These are phyloP conservation scores for Temnothorax longispinosus DNA, from an alignment of 1,140 invertebrate species.

Conservation along the genomic window DNA sequence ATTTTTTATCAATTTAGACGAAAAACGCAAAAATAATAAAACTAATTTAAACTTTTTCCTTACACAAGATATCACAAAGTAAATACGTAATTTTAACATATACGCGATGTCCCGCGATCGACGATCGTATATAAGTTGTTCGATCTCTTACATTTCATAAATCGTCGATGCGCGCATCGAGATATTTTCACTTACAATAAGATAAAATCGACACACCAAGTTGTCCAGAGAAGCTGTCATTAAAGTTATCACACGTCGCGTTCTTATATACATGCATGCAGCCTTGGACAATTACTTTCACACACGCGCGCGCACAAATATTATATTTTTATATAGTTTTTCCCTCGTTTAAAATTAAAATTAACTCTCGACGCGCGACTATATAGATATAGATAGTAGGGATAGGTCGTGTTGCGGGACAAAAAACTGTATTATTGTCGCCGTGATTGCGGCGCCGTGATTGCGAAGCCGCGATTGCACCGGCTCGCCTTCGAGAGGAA, in stretches of 20 bases:
- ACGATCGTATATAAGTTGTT: not conserved
- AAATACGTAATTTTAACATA: not conserved
- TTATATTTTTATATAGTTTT: not conserved
- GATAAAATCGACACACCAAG: not conserved
- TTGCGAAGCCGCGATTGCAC: conserved; percentile 8
- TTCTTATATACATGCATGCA: not conserved
- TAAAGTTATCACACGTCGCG: not conserved
- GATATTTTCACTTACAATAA: not conserved
- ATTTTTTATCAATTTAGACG: not conserved
- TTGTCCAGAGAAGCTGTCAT: not conserved
- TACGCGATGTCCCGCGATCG: not conserved
- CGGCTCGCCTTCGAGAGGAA: conserved; percentile 19
- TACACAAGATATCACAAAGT: not conserved
- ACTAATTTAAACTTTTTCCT: not conserved
- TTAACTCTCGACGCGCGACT: not conserved
- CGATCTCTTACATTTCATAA: not conserved
- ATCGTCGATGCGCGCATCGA: not conserved
- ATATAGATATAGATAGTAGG: too few species aligned
- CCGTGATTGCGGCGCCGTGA: not conserved
- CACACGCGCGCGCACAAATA: not conserved
- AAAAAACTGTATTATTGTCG: conserved; percentile 26
- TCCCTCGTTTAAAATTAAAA: conserved; percentile 23
- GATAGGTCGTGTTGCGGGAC: too few species aligned
- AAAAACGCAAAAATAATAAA: not conserved
- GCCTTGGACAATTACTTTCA: conserved; percentile 8